A percentile compares a stretch with the other conserved stretches of the same genome.
These are phyloP conservation scores for Zaprionus taronus DNA, from an alignment of 1,140 invertebrate species.

Conservation along the genomic window DNA sequence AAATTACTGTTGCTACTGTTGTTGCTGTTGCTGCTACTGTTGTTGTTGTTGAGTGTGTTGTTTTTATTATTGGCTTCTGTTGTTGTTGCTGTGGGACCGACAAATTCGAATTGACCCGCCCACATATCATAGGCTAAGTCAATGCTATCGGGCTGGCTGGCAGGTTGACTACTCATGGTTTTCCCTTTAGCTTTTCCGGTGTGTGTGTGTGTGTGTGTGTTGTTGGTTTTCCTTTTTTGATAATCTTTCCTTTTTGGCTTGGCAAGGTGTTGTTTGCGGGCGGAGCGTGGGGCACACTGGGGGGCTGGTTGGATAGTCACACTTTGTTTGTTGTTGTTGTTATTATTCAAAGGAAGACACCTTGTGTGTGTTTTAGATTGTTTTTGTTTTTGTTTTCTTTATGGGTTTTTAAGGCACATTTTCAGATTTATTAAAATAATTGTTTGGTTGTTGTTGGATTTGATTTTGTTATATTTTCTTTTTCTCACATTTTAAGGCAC, in stretches of 20 bases:
- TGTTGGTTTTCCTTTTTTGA: slow-evolving; percentile 17
- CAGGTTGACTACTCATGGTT: slow-evolving; percentile 84
- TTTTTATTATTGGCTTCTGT: slow-evolving; percentile 53
- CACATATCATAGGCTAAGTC: slow-evolving; percentile 93
- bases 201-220: not conserved
- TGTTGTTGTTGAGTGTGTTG: slow-evolving; percentile 59
- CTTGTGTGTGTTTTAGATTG: not conserved
- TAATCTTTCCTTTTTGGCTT: slow-evolving; percentile 5
- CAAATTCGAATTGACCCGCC: slow-evolving; percentile 94
- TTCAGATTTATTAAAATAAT: slow-evolving; percentile 30
- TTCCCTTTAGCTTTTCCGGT: slow-evolving; percentile 28
- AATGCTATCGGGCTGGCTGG: slow-evolving; percentile 85
- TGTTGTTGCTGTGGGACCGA: slow-evolving; percentile 85
- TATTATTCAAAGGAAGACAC: not conserved
- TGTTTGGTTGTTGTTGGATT: slow-evolving; percentile 2
- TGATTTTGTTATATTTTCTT: slow-evolving; percentile 42
- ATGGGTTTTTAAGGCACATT: slow-evolving; percentile 12
- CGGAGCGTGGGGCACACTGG: slow-evolving; percentile 32
- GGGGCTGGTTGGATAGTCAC: slow-evolving; percentile 1
- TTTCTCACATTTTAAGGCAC: slow-evolving; percentile 42
- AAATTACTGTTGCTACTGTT: slow-evolving; percentile 52
- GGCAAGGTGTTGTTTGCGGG: not conserved
- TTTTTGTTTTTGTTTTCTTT: slow-evolving; percentile 6
- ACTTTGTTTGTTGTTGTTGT: slow-evolving; percentile 10
- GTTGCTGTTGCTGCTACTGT: slow-evolving; percentile 47